Conservation (phyloP, 2,113 vertebrate species). For the Scolopax mira region DNA sequence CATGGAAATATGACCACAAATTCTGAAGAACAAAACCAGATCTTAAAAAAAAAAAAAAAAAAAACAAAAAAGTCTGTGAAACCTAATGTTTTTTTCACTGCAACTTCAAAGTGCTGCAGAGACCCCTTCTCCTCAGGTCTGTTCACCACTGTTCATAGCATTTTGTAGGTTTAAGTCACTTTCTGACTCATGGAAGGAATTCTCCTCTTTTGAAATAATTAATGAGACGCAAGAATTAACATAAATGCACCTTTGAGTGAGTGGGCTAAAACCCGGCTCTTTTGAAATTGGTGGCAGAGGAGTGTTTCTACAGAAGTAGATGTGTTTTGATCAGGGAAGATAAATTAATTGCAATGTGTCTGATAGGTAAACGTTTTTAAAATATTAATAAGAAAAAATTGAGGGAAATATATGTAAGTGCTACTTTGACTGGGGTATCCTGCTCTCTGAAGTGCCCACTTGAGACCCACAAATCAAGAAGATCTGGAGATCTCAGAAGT, state of each 20-base stretch:
- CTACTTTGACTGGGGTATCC: neutral
- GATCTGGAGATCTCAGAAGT: neutral
- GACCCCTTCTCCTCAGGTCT: neutral
- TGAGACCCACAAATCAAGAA: neutral
- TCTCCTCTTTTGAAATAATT: neutral
- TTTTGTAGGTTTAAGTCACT: neutral
- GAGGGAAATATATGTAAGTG: neutral
- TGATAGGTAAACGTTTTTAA: neutral
- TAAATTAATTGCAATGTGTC: neutral
- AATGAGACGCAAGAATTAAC: neutral
- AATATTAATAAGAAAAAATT: conserved; percentile 4
- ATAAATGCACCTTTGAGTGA: neutral
- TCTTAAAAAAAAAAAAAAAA: neutral
- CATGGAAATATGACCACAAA: neutral
- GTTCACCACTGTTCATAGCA: neutral
- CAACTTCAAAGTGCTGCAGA: neutral
- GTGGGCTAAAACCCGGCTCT: neutral
- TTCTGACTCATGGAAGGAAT: neutral
- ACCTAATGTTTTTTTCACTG: neutral
- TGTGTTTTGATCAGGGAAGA: conserved; percentile 30
- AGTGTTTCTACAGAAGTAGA: neutral
- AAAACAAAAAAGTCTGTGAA: neutral
- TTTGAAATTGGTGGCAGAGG: neutral
- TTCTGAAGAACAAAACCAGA: neutral
- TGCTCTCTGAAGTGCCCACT: neutral